Evolutionary conservation across 2,113 vertebrate genomes (phyloP).

Genomic region (Acrocephalus arundinaceus): DNA sequence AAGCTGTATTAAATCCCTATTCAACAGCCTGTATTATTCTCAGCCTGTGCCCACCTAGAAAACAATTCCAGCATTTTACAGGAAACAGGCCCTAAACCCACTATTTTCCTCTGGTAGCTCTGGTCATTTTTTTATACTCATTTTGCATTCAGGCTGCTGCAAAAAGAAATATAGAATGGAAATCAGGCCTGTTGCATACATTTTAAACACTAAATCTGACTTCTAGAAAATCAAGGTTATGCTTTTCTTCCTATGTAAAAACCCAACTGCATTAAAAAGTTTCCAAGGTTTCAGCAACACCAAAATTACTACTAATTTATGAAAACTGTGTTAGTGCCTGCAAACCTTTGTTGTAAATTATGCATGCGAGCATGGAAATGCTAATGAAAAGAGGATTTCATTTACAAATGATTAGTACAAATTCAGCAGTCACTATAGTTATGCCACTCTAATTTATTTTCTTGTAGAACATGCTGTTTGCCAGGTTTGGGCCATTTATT

Average conservation of each 20-base stretch:
- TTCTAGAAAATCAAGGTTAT: slow-evolving; percentile 28
- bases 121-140: neutral
- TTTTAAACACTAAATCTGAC: slow-evolving; percentile 3
- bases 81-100: neutral
- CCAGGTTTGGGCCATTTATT: slow-evolving; percentile 45
- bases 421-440: slow-evolving; percentile 52
- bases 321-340: slow-evolving; percentile 55
- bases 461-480: slow-evolving; percentile 46
- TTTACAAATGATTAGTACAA: slow-evolving; percentile 68
- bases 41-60: neutral
- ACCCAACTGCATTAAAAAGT: slow-evolving; percentile 2
- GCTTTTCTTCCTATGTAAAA: slow-evolving; percentile 31
- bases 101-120: neutral
- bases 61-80: neutral
- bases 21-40: neutral
- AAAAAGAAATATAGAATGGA: neutral
- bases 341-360: slow-evolving; percentile 64
- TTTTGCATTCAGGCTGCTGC: neutral
- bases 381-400: slow-evolving; percentile 70
- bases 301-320: slow-evolving; percentile 64
- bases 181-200: neutral
- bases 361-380: slow-evolving; percentile 57
- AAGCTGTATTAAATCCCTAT: neutral
- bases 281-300: slow-evolving; percentile 44
- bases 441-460: slow-evolving; percentile 43